These are phyloP conservation scores for Heterohyrax brucei DNA, from an alignment of 2,797 vertebrate species.

Conservation along the genomic window DNA sequence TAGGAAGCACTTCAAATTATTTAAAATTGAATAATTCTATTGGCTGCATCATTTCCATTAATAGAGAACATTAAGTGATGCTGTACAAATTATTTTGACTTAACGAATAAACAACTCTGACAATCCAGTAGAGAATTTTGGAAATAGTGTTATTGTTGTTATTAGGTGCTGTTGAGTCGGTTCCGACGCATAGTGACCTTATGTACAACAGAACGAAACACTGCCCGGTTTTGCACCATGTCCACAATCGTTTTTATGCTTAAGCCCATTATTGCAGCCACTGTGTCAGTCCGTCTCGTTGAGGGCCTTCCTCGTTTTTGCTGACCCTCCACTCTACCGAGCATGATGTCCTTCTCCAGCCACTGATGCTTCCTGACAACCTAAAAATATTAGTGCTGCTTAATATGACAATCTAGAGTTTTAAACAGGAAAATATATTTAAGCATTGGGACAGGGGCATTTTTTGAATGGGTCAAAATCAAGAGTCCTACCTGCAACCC, in stretches of 20 bases:
- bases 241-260: too few species aligned
- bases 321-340: too few species aligned
- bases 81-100: slow-evolving; percentile 65
- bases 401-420: slow-evolving; percentile 66
- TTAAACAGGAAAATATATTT: slow-evolving; percentile 62
- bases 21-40: slow-evolving; percentile 76
- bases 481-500: slow-evolving; percentile 35
- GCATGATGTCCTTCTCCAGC: too few species aligned
- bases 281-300: too few species aligned
- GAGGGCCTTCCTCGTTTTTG: too few species aligned
- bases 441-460: slow-evolving; percentile 37
- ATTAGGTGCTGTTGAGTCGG: too few species aligned
- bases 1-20: slow-evolving; percentile 74
- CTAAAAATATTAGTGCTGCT: slow-evolving; percentile 71
- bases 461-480: slow-evolving; percentile 64
- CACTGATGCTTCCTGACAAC: too few species aligned
- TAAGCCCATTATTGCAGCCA: too few species aligned
- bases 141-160: slow-evolving; percentile 65
- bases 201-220: too few species aligned
- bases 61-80: slow-evolving; percentile 67
- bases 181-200: too few species aligned
- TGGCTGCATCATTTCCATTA: slow-evolving; percentile 54
- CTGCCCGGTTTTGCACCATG: too few species aligned
- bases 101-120: slow-evolving; percentile 79
- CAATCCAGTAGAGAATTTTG: slow-evolving; percentile 68